phyloP scores from a whole-genome alignment of 2,888 invertebrate genomes.

The Luperina testacea region DNA sequence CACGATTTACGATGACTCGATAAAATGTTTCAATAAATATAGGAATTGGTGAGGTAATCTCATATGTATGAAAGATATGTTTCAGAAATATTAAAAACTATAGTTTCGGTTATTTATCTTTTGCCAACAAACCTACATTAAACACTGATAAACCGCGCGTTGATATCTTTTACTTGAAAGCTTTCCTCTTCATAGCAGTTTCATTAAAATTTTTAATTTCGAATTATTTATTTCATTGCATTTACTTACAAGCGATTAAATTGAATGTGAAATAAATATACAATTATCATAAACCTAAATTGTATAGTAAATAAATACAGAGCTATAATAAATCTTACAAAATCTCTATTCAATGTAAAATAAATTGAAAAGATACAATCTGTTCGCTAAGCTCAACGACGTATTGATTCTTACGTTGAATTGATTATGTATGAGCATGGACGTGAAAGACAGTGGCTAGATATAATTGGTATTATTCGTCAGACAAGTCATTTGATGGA shows the following conservation, averaged over 20 bases:
- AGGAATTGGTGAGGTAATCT: slow-evolving; percentile 29
- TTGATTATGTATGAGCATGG: slow-evolving; percentile 62
- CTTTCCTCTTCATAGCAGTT: slow-evolving; percentile 18
- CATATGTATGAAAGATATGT: background rate
- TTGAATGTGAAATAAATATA: slow-evolving; percentile 1
- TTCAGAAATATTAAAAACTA: background rate
- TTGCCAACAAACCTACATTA: background rate
- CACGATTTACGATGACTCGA: slow-evolving; percentile 34
- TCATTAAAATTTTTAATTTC: background rate
- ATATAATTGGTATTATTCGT: slow-evolving; percentile 44
- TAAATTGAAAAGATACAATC: slow-evolving; percentile 56
- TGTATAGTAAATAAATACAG: slow-evolving; percentile 30
- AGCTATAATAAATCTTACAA: slow-evolving; percentile 52
- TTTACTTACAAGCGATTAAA: slow-evolving; percentile 4
- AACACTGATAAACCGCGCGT: slow-evolving; percentile 44
- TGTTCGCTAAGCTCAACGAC: slow-evolving; percentile 30
- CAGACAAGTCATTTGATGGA: slow-evolving; percentile 55
- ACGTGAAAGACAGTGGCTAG: slow-evolving; percentile 50
- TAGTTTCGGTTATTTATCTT: background rate
- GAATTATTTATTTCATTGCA: background rate
- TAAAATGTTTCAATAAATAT: slow-evolving; percentile 38
- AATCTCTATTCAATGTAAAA: slow-evolving; percentile 57
- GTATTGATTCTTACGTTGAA: slow-evolving; percentile 49
- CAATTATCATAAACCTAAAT: slow-evolving; percentile 26
- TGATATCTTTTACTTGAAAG: slow-evolving; percentile 58